These are phyloP conservation scores for Drepanosiphum platanoidis DNA, from an alignment of 2,888 invertebrate genomes.

Conservation along the genomic window DNA sequence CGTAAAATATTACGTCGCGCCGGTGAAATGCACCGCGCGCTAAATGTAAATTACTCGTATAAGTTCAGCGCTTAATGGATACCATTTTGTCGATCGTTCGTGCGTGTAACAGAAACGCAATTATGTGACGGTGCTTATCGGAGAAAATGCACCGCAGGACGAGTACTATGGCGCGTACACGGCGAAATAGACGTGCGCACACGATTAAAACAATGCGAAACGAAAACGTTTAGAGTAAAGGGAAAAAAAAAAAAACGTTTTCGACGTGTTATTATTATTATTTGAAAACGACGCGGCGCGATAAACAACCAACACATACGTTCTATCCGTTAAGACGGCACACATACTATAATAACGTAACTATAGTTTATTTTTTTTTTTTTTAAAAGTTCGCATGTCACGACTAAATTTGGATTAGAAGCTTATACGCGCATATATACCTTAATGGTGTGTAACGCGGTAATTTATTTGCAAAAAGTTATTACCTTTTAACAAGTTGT, in stretches of 20 bases:
- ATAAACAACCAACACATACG: too few species aligned
- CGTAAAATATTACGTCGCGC: background rate
- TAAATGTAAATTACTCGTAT: background rate
- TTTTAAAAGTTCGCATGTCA: constrained; percentile 50
- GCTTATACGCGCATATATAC: background rate
- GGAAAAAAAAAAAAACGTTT: background rate
- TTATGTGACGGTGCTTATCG: background rate
- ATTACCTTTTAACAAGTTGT: constrained; percentile 59
- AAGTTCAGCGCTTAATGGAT: background rate
- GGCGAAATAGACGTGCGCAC: background rate
- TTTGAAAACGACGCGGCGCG: too few species aligned
- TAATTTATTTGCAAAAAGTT: constrained; percentile 45
- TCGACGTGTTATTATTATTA: too few species aligned
- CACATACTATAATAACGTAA: background rate
- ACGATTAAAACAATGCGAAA: background rate
- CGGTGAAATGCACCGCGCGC: background rate
- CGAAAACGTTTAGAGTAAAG: background rate
- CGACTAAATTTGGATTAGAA: constrained; percentile 48
- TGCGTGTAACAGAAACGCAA: background rate
- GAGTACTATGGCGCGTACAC: too few species aligned
- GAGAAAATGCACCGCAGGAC: background rate
- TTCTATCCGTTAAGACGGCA: background rate
- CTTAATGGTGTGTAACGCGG: constrained; percentile 8
- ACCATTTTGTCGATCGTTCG: background rate
- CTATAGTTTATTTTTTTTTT: background rate